Conservation (phyloP, 2,113 vertebrate genomes). For the Mus musculus region GRCm39 chr1:129468001-129468500, state of each 20-base stretch:
- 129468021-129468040: too few species aligned
- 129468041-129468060: background rate
- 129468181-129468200: slow-evolving; percentile 20
- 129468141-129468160: slow-evolving; percentile 41
- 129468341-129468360: slow-evolving; percentile 10
- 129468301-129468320: background rate
- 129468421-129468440: background rate
- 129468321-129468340: background rate
- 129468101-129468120: background rate
- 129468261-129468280: background rate
- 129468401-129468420: background rate
- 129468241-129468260: background rate
- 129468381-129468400: background rate
- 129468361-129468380: background rate
- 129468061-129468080: slow-evolving; percentile 31
- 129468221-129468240: background rate
- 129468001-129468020: background rate
- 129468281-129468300: background rate
- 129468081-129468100: slow-evolving; percentile 44
- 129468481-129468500: background rate
- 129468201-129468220: background rate
- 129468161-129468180: slow-evolving; percentile 37
- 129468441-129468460: background rate
- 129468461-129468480: slow-evolving; percentile 25
- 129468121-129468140: slow-evolving; percentile 10